Evolutionary conservation across 2,888 invertebrate genomes (phyloP), one percentile per base, ranked within the genome.

Genomic region (Reticulitermes lucifugus): DNA sequence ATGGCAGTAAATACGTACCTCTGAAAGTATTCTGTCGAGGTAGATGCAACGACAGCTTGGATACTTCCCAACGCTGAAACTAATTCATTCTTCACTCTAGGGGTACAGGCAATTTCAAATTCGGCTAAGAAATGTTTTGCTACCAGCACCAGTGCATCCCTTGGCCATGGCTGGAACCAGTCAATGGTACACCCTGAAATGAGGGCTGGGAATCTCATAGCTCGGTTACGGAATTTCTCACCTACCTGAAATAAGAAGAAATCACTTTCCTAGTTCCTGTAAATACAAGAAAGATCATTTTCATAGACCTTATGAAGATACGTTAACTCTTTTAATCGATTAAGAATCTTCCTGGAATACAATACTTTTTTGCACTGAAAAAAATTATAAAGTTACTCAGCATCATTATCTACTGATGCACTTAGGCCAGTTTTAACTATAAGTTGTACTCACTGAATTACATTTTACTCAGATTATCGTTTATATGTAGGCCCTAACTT

Each of bases 111-210:
- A 81, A 98, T 97, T 91, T 96, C 94, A 90, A 98, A 98, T 88
- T 96, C 96, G 29, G 94, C 92, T 73, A 99, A 93, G 91, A 98
- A 98, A 92, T 99, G 98, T 89, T 96, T 94, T 10, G 98, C 98
- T 22, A 99, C 99, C 46, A 96, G 94, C 83, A 98, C 95, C 59
- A 99, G 92, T 41, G 99, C 99, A 90, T 98, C 98, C 90, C 96
- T 96, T 0, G 99, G 99, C 99, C 99, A 99, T 6, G 98, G 97
- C 90, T 98, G 98, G 89, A 98, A 98, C 99, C 99, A 99, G 91
- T 99, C 98, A 88, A 99, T 97, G 0, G 98, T 99, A 90, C 99
- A 99, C 18, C 98, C 98, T n/a, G 98, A 98, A 88, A 98, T 98
- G 60, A 99, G 92, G 0, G 98, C 98, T 3, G 99, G 98, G 90